A percentile compares a stretch with the other conserved stretches of the same genome.
These are phyloP conservation scores for Eupristina koningsbergeri DNA, from an alignment of 1,140 invertebrate species.

Conservation along the genomic window DNA sequence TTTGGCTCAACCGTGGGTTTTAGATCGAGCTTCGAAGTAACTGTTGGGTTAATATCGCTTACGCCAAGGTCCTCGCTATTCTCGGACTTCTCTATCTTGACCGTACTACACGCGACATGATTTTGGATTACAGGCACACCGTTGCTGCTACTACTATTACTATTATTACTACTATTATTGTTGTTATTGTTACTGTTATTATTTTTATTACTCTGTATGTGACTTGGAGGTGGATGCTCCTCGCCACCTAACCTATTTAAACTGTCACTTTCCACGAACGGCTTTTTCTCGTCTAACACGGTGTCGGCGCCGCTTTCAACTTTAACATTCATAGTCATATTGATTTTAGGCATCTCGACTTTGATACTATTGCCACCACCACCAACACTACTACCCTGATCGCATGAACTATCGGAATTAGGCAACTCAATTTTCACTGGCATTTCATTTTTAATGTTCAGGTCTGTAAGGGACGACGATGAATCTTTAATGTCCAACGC, in stretches of 20 bases:
- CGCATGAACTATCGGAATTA: conserved; percentile 13
- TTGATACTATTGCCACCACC: background rate
- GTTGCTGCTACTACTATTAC: conserved; percentile 60
- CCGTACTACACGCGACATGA: conserved; percentile 65
- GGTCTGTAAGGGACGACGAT: conserved; percentile 5
- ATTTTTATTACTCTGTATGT: conserved; percentile 64
- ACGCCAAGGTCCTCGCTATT: conserved; percentile 44
- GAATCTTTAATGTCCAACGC: conserved; percentile 48
- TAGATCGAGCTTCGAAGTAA: conserved; percentile 13
- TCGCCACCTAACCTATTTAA: conserved; percentile 59
- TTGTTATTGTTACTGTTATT: conserved; percentile 40
- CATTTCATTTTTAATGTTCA: conserved; percentile 15
- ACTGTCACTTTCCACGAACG: conserved; percentile 56
- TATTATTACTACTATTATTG: conserved; percentile 63
- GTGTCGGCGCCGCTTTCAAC: conserved; percentile 4
- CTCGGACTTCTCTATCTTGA: conserved; percentile 61
- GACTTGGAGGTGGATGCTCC: conserved; percentile 50
- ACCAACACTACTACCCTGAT: conserved; percentile 32
- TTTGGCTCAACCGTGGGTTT: conserved; percentile 55
- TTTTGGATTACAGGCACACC: conserved; percentile 70
- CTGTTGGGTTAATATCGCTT: background rate
- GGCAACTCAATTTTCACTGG: conserved; percentile 19
- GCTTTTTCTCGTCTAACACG: conserved; percentile 56
- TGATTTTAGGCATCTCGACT: background rate
- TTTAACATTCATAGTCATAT: conserved; percentile 31